phyloP scores from a whole-genome alignment of 2,113 vertebrate genomes.

The Pterocles gutturalis region DNA sequence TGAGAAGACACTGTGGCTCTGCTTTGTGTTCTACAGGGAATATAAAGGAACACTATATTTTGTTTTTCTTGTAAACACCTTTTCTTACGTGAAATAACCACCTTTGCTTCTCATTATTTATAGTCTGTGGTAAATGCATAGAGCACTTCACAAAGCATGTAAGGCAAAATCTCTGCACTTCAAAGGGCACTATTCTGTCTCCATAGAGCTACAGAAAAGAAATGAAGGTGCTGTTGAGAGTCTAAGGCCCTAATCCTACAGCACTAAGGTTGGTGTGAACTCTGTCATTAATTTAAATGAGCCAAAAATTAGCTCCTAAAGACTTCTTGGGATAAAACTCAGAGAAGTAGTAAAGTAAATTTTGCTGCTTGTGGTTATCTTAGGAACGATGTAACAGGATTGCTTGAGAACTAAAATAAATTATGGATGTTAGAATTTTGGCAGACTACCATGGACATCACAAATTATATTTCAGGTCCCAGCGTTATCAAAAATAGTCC shows the following conservation, averaged over 20 bases:
- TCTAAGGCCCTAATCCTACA: not conserved
- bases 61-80: not conserved
- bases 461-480: not conserved
- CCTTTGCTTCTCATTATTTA: not conserved
- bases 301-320: not conserved
- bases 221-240: not conserved
- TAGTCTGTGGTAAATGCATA: not conserved
- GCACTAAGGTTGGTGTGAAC: not conserved
- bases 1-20: not conserved
- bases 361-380: not conserved
- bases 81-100: not conserved
- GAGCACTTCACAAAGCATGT: not conserved
- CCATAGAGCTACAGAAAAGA: not conserved
- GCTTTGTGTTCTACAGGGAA: not conserved
- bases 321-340: not conserved
- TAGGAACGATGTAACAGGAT: not conserved
- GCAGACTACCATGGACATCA: not conserved
- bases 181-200: not conserved
- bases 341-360: not conserved
- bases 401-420: not conserved
- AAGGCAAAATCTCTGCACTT: not conserved
- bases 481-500: not conserved
- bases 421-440: not conserved
- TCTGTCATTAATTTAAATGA: not conserved
- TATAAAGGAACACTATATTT: not conserved